phyloP scores from a whole-genome alignment of 2,113 vertebrate genomes.

The Echinops telfairi region DNA sequence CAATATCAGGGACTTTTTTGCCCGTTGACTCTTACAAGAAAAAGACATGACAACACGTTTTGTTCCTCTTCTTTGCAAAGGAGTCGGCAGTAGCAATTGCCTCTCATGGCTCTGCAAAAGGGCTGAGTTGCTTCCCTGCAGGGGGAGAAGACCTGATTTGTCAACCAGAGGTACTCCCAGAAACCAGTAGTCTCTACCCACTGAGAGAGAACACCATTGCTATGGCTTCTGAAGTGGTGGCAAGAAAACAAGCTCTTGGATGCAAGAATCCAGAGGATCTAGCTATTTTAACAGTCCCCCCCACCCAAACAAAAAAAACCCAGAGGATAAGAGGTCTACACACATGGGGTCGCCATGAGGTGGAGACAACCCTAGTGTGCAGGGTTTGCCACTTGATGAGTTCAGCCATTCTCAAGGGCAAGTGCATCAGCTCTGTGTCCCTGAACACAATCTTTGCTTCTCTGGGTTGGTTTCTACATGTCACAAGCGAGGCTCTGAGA shows the following conservation, averaged over 20 bases:
- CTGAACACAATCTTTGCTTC: background rate
- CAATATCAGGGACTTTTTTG: background rate
- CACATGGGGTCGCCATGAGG: background rate
- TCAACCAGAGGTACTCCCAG: background rate
- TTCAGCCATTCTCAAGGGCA: background rate
- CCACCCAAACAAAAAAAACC: background rate
- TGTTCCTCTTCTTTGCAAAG: constrained; percentile 39
- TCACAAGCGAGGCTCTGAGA: constrained; percentile 20
- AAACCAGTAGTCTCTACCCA: background rate
- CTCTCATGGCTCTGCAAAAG: background rate
- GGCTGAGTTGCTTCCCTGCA: background rate
- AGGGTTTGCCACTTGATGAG: background rate
- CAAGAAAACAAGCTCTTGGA: constrained; percentile 27
- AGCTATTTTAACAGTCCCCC: constrained; percentile 10
- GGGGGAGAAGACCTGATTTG: constrained; percentile 33
- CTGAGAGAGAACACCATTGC: background rate
- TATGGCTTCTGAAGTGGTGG: background rate
- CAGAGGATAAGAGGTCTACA: background rate
- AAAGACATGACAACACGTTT: background rate
- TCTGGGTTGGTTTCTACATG: background rate
- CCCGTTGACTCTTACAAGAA: background rate
- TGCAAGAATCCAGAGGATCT: background rate
- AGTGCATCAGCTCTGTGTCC: background rate
- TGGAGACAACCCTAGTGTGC: background rate
- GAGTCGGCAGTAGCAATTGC: constrained; percentile 53